Evolutionary conservation across 2,113 vertebrate species (phyloP).

Genomic region (Calyptomena viridis): DNA sequence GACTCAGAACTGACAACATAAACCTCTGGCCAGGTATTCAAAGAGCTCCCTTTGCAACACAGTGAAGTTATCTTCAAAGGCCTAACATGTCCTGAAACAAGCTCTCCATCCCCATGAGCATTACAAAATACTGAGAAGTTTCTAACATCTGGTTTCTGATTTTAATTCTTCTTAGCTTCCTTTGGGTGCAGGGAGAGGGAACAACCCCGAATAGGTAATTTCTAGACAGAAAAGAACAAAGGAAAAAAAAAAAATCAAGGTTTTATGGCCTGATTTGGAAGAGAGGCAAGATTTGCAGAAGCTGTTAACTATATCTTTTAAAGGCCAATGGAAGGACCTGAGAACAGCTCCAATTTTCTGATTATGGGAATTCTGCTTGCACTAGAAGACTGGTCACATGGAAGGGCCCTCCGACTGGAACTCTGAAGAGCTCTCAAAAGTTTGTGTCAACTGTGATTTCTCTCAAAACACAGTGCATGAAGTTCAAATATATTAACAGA

Average conservation of each 20-base stretch:
- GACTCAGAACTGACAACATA: not conserved
- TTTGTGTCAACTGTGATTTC: not conserved
- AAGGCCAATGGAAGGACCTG: not conserved
- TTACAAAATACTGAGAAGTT: not conserved
- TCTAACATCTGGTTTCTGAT: not conserved
- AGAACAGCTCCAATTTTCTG: not conserved
- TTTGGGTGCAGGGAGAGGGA: not conserved
- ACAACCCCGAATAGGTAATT: not conserved
- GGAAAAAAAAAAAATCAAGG: not conserved
- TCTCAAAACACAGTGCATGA: not conserved
- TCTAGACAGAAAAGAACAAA: not conserved
- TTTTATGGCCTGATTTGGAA: not conserved
- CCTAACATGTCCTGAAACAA: not conserved
- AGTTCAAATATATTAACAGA: not conserved
- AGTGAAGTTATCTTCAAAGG: not conserved
- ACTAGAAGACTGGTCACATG: not conserved
- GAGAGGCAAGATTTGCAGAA: not conserved
- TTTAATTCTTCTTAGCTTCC: not conserved
- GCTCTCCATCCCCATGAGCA: not conserved
- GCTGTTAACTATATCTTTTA: not conserved
- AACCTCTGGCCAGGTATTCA: not conserved
- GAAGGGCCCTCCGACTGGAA: not conserved
- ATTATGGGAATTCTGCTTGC: not conserved
- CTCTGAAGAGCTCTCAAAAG: not conserved
- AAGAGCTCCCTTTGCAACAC: not conserved